Percentiles rank a stretch among this genome's conserved stretches.
These are phyloP conservation scores for Pogonomyrmex californicus DNA, from an alignment of 1,140 invertebrate genomes.

Conservation along the genomic window DNA sequence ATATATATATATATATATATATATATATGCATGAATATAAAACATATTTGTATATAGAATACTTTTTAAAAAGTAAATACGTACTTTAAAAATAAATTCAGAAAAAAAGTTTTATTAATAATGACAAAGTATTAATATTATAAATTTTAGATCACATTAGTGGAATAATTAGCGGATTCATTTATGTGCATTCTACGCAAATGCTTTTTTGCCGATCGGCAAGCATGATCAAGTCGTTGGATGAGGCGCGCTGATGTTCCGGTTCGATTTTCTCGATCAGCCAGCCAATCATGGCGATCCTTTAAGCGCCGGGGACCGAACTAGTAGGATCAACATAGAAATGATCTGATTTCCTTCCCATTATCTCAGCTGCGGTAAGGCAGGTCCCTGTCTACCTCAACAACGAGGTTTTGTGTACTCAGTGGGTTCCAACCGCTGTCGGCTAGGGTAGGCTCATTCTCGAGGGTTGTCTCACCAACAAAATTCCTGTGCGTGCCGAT, in stretches of 20 bases:
- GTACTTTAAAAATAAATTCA: slow-evolving; percentile 7
- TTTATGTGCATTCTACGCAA: slow-evolving; percentile 4
- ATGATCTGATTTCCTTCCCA: slow-evolving; percentile 87
- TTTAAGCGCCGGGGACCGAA: slow-evolving; percentile 70
- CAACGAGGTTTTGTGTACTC: slow-evolving; percentile 75
- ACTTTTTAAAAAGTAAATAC: background rate
- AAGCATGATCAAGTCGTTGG: slow-evolving; percentile 47
- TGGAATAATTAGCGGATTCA: slow-evolving; percentile 8
- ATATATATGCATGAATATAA: background rate
- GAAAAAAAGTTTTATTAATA: background rate
- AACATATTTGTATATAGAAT: background rate
- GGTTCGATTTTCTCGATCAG: slow-evolving; percentile 84
- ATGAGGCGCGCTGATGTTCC: slow-evolving; percentile 81
- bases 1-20: slow-evolving; percentile 22
- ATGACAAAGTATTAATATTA: background rate
- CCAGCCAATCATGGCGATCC: slow-evolving; percentile 77
- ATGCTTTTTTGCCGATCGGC: background rate
- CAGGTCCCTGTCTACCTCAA: slow-evolving; percentile 61
- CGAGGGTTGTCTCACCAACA: slow-evolving; percentile 36
- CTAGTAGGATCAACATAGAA: slow-evolving; percentile 87
- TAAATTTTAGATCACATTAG: background rate
- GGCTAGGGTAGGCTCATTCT: slow-evolving; percentile 32
- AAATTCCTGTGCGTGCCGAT: slow-evolving; percentile 71
- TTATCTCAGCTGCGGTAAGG: slow-evolving; percentile 81
- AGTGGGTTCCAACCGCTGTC: slow-evolving; percentile 62